These are phyloP conservation scores for Oryzias dopingdopingensis DNA, from an alignment of 2,797 vertebrate genomes.

Conservation along the genomic window DNA sequence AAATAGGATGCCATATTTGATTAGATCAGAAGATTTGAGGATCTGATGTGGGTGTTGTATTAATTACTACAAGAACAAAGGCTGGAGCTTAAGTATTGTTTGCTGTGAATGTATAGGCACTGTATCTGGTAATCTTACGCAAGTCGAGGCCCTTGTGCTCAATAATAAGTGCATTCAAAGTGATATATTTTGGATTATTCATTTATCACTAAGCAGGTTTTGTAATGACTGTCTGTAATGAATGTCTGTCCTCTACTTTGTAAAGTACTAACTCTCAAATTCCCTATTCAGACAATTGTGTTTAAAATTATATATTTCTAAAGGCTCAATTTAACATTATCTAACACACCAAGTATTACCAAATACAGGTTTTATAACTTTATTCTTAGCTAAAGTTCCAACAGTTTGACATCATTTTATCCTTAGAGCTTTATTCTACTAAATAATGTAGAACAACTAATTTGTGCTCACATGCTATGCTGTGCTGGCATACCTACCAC, in stretches of 20 bases:
- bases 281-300: neutral
- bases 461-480: no score
- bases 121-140: slow-evolving; percentile 51
- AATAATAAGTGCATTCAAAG: slow-evolving; percentile 19
- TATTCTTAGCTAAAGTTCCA: no score
- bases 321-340: no score
- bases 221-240: neutral
- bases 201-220: slow-evolving; percentile 4
- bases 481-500: no score
- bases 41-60: slow-evolving; percentile 68
- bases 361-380: no score
- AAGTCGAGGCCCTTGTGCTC: slow-evolving; percentile 14
- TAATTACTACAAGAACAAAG: slow-evolving; percentile 71
- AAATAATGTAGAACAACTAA: no score
- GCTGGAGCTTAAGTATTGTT: slow-evolving; percentile 58
- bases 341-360: no score
- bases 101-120: slow-evolving; percentile 48
- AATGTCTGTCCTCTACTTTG: neutral
- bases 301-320: neutral
- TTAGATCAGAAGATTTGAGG: slow-evolving; percentile 73
- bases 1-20: slow-evolving; percentile 71
- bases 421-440: no score
- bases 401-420: no score
- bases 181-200: slow-evolving; percentile 7
- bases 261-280: neutral